Evolutionary conservation across 2,113 vertebrate species (phyloP).

Genomic region (Onychostoma macrolepis): DNA sequence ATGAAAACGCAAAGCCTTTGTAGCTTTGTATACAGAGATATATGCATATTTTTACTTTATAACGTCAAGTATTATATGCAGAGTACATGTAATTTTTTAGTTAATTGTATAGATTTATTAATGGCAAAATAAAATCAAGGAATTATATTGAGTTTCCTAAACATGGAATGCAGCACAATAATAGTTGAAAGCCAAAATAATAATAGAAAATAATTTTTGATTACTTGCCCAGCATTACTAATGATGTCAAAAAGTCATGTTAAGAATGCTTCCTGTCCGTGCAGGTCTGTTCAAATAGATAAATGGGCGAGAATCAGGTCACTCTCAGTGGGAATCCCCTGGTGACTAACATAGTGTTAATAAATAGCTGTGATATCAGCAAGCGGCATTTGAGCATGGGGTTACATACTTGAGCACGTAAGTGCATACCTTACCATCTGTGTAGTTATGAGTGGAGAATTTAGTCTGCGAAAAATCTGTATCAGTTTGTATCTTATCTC

Average conservation of each 20-base stretch:
- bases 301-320: constrained; percentile 37
- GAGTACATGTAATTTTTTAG: background rate
- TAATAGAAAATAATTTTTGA: background rate
- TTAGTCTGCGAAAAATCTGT: background rate
- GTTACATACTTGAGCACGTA: constrained; percentile 32
- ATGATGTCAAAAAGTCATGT: background rate
- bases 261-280: constrained; percentile 6
- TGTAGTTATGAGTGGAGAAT: background rate
- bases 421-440: constrained; percentile 12
- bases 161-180: background rate
- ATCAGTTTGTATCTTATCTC: background rate
- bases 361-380: constrained; percentile 38
- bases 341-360: constrained; percentile 47
- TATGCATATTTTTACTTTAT: background rate
- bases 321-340: constrained; percentile 63
- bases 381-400: constrained; percentile 43
- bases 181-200: background rate
- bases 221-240: background rate
- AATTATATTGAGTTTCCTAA: background rate
- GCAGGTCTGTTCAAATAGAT: constrained; percentile 65
- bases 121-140: background rate
- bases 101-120: background rate
- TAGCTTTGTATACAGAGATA: background rate
- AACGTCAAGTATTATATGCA: background rate
- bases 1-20: constrained; percentile 13